Conservation (phyloP, 1,140 invertebrate genomes). For the Pygmarrhopalites habei region DNA sequence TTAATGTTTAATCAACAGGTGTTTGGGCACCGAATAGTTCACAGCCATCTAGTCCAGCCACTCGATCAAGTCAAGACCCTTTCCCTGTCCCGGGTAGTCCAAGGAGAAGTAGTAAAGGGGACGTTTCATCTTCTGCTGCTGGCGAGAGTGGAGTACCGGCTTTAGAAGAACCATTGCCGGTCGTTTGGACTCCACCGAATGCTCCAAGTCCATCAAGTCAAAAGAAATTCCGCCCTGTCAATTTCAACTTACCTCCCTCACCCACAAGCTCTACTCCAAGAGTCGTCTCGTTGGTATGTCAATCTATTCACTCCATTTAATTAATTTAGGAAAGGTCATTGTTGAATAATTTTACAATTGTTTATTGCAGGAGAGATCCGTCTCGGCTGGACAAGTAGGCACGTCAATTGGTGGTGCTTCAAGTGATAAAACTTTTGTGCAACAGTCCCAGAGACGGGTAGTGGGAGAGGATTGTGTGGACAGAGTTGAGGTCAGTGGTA, state of each 20-base stretch:
- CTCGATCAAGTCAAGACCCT: slow-evolving; percentile 1
- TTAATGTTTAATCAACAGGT: slow-evolving; percentile 14
- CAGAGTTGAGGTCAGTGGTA: not conserved
- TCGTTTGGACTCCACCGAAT: slow-evolving; percentile 67
- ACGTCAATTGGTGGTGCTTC: not conserved
- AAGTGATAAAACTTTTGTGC: too few relatives aligned
- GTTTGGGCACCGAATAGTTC: slow-evolving; percentile 28
- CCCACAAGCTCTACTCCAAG: slow-evolving; percentile 26
- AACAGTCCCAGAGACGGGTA: too few relatives aligned
- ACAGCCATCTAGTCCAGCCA: slow-evolving; percentile 24
- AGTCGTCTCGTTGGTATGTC: slow-evolving; percentile 28
- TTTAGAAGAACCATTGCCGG: slow-evolving; percentile 42
- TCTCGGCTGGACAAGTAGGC: slow-evolving; percentile 7
- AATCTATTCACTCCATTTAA: not conserved
- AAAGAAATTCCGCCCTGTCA: slow-evolving; percentile 65
- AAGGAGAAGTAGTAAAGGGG: not conserved
- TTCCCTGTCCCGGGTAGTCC: not conserved
- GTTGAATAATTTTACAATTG: not conserved
- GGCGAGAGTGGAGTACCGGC: not conserved
- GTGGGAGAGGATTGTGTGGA: too few relatives aligned
- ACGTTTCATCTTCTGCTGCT: too few relatives aligned
- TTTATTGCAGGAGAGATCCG: slow-evolving; percentile 7
- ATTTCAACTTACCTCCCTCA: slow-evolving; percentile 52
- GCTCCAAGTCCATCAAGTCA: slow-evolving; percentile 43
- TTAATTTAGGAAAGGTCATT: not conserved